These are phyloP conservation scores for Trachymyrmex cornetzi DNA, from an alignment of 1,140 invertebrate genomes.

Conservation along the genomic window DNA sequence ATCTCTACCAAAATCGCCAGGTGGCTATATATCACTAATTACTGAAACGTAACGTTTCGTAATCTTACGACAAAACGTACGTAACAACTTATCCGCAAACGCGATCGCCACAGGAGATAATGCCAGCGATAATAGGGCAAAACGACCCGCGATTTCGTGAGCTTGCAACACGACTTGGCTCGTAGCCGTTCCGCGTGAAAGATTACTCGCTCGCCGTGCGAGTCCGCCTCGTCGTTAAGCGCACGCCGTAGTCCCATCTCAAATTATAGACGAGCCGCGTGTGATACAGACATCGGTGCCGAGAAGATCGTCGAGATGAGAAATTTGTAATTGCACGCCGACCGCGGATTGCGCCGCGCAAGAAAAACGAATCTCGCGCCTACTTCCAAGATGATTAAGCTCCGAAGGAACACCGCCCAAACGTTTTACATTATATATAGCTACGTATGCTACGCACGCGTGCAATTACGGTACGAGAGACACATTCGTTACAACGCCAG, in stretches of 20 bases:
- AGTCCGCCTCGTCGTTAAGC: slow-evolving; percentile 62
- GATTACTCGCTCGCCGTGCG: slow-evolving; percentile 51
- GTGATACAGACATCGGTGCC: slow-evolving; percentile 53
- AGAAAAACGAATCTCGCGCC: slow-evolving; percentile 6
- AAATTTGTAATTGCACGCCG: slow-evolving; percentile 60
- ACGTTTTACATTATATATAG: slow-evolving; percentile 19
- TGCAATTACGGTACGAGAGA: slow-evolving; percentile 26
- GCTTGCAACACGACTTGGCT: slow-evolving; percentile 1
- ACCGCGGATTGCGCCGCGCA: slow-evolving; percentile 8
- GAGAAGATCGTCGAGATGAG: slow-evolving; percentile 54
- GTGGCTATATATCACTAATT: slow-evolving; percentile 8
- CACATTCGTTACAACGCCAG: slow-evolving; percentile 36
- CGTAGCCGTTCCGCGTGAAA: slow-evolving; percentile 45
- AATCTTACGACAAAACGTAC: neutral
- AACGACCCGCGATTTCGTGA: slow-evolving; percentile 28
- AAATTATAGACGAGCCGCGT: slow-evolving; percentile 58
- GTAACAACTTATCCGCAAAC: slow-evolving; percentile 5
- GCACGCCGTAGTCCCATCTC: slow-evolving; percentile 26
- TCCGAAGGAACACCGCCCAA: slow-evolving; percentile 30
- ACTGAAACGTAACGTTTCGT: neutral
- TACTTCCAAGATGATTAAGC: slow-evolving; percentile 40
- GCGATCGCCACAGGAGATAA: slow-evolving; percentile 21
- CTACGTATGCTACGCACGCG: slow-evolving; percentile 7
- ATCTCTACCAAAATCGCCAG: neutral
- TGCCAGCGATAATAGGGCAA: slow-evolving; percentile 26